These are phyloP conservation scores for Tangara arthus DNA, from an alignment of 2,797 vertebrate genomes.

Conservation along the genomic window DNA sequence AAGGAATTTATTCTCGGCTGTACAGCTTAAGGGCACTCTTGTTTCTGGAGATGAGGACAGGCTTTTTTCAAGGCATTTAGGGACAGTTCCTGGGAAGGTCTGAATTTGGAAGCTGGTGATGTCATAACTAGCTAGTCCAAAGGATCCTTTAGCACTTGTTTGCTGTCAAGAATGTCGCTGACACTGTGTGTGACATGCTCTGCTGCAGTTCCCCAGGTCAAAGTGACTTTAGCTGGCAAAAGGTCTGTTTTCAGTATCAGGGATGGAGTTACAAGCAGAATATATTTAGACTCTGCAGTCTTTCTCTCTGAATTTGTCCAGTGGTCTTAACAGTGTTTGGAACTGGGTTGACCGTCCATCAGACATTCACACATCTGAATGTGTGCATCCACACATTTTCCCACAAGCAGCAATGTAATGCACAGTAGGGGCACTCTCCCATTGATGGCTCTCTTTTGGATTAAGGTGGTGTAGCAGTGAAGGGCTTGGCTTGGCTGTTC, in stretches of 20 bases:
- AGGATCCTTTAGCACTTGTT: background rate
- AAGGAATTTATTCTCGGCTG: background rate
- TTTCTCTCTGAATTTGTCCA: background rate
- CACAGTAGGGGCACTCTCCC: background rate
- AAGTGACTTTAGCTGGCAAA: background rate
- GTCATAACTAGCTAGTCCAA: rapidly evolving
- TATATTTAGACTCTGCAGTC: rapidly evolving
- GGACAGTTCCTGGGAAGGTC: background rate
- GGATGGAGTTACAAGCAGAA: background rate
- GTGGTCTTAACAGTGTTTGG: background rate
- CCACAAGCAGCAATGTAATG: background rate
- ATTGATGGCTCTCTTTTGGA: background rate
- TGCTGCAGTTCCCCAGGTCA: background rate
- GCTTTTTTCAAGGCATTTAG: background rate
- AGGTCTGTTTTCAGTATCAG: background rate
- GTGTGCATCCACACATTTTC: background rate
- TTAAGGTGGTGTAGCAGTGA: background rate
- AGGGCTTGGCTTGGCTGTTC: background rate
- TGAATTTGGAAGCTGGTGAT: background rate
- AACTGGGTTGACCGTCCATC: background rate
- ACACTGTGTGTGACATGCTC: rapidly evolving
- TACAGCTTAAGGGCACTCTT: slow-evolving; percentile 35
- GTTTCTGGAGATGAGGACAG: background rate
- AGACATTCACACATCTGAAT: no score
- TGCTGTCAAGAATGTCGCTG: background rate